Evolutionary conservation across 2,113 vertebrate genomes (phyloP), one percentile per base, ranked within the genome.

Genomic region (Callocephalon fimbriatum): DNA sequence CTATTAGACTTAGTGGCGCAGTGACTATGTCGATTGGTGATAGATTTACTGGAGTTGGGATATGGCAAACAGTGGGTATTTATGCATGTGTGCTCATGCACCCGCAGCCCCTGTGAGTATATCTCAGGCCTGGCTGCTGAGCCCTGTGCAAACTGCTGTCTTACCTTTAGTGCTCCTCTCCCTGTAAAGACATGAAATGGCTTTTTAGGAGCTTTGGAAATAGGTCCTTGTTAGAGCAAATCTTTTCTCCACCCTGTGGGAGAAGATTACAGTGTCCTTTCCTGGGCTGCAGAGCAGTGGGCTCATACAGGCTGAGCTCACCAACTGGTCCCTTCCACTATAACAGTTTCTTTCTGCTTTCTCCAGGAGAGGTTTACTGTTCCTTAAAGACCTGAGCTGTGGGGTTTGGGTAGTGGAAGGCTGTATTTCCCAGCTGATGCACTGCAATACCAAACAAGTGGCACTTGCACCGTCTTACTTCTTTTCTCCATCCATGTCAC

Each of bases 1-100:
- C 96, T 86, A 8, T 47, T 4, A 75, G 96, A 88, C 94, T 51
- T 29, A 27, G 90, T 10, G 92, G 85, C 21, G 54, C 25, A 2
- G 70, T 1, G 1, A 37, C 82, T 76, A 17, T 27, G 1, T 51
- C 93, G 79, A 48, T 54, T 86, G 94, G 10, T 94, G 95, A 97
- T 74, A 32, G 95, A 88, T 94, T 95, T 95, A 86, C 82, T 83
- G 83, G 91, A 32, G 93, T 7, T 37, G 82, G 88, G 53, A 20
- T 42, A 22, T 35, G 58, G 77, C 90, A 76, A 58, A 80, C 75
- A 7, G 4, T 4, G 81, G 82, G 79, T 58, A 9, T 92, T 92
- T 83, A 26, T 74, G 44, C 45, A 53, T 14, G 3, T 42, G 76
- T 17, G 53, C 59, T n/a, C 37, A 63, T 1, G 12, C 54, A 27